Base-by-base conservation (phyloP, 2,113 vertebrate genomes). In the Arenaria interpres region DNA sequence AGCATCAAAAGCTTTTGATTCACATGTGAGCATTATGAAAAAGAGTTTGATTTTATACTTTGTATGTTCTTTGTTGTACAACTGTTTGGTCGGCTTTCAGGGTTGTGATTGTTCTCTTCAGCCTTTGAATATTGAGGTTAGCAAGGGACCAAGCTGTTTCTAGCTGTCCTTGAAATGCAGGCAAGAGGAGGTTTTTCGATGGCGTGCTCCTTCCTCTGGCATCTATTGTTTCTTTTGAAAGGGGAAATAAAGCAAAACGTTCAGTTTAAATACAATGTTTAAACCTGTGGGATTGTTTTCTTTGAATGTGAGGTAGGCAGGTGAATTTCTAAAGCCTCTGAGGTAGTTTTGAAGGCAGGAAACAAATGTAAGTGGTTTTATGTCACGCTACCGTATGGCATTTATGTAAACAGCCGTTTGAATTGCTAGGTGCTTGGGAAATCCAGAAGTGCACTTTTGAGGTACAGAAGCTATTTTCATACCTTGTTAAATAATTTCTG, bases 51-150 rank as follows among this genome's bases (percentile, higher is more conserved):
- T 90, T 88, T 92, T 60, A 22, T 30, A 14, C 17, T 82, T 85
- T 71, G 0, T 20, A 56, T 15, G 22, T 68, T 79, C 83, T 94
- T 95, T 90, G 67, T 84, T 89, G 46, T 82, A 92, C 78, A 83
- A 3, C 72, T 88, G 41, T 93, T 96, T 71, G 77, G 87, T 85
- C 43, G 43, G 33, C 83, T 94, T 89, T 80, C 73, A 91, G 63
- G 50, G 63, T n/a, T 88, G 57, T 87, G 89, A 77, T 89, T 82
- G 24, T 74, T 95, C 81, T 91, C 69, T 87, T 86, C 80, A 91
- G 89, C 43, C 82, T 94, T 71, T 81, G 79, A 90, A 37, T 91
- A 90, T 23, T 96, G 90, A 92, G 92, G 94, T 92, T 87, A 95
- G 71, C 0, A 2, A 89, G 78, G 25, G 87, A 94, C 82, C 89